A percentile compares a stretch with the other conserved stretches of the same genome.
phyloP scores from a whole-genome alignment of 2,888 invertebrate species.

The Conistra vaccinii region DNA sequence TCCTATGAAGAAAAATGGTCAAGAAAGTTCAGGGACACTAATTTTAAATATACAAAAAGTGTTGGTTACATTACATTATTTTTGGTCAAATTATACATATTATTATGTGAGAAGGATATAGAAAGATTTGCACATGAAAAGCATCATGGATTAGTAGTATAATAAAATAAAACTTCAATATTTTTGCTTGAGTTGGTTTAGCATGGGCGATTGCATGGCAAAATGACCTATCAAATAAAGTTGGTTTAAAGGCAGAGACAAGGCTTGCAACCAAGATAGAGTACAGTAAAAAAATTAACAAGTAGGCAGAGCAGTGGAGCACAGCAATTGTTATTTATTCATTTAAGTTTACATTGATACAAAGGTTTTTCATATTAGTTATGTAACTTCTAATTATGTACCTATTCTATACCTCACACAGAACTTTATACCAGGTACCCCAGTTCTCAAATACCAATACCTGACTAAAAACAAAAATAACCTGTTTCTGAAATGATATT shows the following conservation, averaged over 20 bases:
- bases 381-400: neutral
- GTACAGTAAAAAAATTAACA: neutral
- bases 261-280: neutral
- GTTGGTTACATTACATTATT: neutral
- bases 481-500: neutral
- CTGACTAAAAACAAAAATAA: neutral
- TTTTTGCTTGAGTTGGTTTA: neutral
- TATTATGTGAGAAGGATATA: neutral
- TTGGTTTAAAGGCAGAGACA: neutral
- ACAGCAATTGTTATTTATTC: neutral
- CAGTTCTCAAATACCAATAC: neutral
- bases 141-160: too few species aligned
- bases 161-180: neutral
- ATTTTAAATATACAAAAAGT: neutral
- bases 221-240: neutral
- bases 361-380: neutral
- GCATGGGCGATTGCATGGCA: neutral
- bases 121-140: neutral
- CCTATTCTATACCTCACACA: neutral
- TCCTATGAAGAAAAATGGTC: neutral
- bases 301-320: neutral
- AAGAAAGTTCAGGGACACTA: neutral
- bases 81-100: neutral
- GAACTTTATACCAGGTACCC: neutral
- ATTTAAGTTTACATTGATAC: neutral